Conservation (phyloP, 2,113 vertebrate species). For the Porphyrio hochstetteri region DNA sequence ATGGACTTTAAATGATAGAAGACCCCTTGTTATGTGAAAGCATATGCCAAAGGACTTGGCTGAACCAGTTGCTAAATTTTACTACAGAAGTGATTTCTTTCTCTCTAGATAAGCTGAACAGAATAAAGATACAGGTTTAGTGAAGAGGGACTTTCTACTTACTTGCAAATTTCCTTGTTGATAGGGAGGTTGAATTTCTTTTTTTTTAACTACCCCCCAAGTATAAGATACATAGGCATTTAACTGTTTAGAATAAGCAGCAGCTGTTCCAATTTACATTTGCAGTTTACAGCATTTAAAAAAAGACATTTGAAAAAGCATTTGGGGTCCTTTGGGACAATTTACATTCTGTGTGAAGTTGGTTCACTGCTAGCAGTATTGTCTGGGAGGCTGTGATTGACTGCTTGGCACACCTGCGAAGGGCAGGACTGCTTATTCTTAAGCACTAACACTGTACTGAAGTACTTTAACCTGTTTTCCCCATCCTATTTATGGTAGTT, state of each 20-base stretch:
- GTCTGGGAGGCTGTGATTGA: not conserved
- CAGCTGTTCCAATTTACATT: not conserved
- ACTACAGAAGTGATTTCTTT: slow-evolving; percentile 35
- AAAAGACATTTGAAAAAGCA: not conserved
- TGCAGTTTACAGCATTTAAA: not conserved
- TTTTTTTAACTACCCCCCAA: not conserved
- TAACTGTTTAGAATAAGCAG: not conserved
- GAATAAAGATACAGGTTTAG: not conserved
- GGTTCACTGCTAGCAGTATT: not conserved
- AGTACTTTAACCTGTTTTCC: not conserved
- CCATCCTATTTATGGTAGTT: not conserved
- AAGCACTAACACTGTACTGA: not conserved
- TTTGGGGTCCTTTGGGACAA: not conserved
- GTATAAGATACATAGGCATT: not conserved
- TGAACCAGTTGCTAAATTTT: not conserved
- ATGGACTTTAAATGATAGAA: not conserved
- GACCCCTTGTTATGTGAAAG: not conserved
- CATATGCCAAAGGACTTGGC: not conserved
- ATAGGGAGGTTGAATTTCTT: not conserved
- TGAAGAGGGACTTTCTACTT: not conserved
- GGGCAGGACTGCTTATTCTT: not conserved
- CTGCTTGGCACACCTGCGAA: not conserved
- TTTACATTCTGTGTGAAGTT: not conserved
- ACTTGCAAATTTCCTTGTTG: slow-evolving; percentile 32
- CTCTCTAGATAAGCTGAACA: not conserved